phyloP scores from a whole-genome alignment of 2,113 vertebrate species.

The Erpornis zantholeuca region DNA sequence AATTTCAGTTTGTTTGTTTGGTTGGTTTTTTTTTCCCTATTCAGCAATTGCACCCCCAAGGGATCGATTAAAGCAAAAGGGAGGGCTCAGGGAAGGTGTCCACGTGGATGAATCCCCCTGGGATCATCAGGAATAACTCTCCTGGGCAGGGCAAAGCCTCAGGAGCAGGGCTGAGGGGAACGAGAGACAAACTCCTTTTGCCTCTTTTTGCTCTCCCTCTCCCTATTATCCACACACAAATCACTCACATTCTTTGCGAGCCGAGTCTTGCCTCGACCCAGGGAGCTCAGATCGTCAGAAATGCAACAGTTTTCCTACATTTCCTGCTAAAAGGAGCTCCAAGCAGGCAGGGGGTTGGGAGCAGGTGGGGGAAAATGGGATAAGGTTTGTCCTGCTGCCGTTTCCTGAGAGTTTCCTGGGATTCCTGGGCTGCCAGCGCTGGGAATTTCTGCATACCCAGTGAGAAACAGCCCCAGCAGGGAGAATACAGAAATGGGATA shows the following conservation, averaged over 20 bases:
- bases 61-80: neutral
- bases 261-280: neutral
- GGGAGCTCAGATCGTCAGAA: neutral
- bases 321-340: neutral
- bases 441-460: no score
- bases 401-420: neutral
- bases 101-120: accelerated
- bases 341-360: neutral
- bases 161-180: neutral
- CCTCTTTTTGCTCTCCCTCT: neutral
- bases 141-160: neutral
- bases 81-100: neutral
- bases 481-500: neutral
- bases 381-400: neutral
- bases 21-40: accelerated
- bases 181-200: neutral
- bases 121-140: neutral
- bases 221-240: neutral
- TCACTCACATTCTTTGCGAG: conserved; percentile 50
- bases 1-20: neutral
- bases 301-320: neutral
- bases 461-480: no score
- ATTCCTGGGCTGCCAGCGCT: no score
- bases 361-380: neutral
- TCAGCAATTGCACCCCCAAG: neutral